These are phyloP conservation scores for Ormyrus rosae DNA, from an alignment of 2,888 invertebrate species.

Conservation along the genomic window DNA sequence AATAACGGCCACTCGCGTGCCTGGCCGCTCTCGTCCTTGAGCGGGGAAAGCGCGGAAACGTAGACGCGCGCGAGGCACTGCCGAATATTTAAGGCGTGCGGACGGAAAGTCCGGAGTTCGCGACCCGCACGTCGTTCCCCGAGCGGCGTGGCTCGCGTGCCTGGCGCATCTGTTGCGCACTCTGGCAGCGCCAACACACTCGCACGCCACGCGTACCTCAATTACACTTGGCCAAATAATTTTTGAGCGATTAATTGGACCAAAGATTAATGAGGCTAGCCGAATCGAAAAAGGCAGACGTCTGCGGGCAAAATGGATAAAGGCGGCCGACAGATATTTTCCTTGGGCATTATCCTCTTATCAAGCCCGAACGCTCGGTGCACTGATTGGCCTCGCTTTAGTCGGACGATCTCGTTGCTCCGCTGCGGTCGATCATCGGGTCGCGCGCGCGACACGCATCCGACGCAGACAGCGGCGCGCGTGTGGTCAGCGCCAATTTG, in stretches of 20 bases:
- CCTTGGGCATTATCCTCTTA: conserved; percentile 9
- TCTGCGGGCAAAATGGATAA: no score
- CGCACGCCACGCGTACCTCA: background rate
- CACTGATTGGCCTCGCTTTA: no score
- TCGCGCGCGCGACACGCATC: conserved; percentile 43
- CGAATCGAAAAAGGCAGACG: no score
- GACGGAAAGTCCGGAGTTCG: conserved; percentile 71
- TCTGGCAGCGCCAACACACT: conserved; percentile 36
- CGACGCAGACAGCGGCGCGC: conserved; percentile 57
- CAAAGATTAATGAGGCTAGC: no score
- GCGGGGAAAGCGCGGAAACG: background rate
- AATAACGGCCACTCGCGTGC: conserved; percentile 41
- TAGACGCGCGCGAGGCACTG: conserved; percentile 54
- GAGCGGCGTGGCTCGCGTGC: conserved; percentile 70
- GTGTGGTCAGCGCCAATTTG: conserved; percentile 70
- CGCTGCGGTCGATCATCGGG: conserved; percentile 12
- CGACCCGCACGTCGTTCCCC: conserved; percentile 67
- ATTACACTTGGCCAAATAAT: no score
- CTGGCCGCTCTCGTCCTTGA: conserved; percentile 29
- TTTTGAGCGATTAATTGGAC: no score
- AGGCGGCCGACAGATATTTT: background rate
- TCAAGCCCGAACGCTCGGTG: background rate
- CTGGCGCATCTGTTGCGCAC: conserved; percentile 74
- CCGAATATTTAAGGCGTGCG: conserved; percentile 67
- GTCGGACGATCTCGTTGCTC: background rate